A percentile compares a stretch with the other conserved stretches of the same genome.
Evolutionary conservation across 2,113 vertebrate species (phyloP).

Genomic region (Engystomops pustulosus): DNA sequence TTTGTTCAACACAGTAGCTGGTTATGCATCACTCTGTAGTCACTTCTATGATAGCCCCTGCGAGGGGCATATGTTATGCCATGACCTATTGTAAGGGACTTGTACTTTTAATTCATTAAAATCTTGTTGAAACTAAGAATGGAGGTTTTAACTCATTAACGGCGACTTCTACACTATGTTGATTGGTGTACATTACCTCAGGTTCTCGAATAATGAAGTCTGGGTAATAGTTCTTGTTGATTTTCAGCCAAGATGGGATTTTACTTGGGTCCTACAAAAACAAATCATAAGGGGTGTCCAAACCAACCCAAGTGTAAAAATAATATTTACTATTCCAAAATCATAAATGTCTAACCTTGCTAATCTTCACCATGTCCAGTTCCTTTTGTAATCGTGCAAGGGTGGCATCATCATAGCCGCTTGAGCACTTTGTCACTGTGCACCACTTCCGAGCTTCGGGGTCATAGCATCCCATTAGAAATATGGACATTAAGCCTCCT

Average conservation of each 20-base stretch:
- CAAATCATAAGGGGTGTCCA: no score
- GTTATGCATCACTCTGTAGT: no score
- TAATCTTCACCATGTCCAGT: conserved; percentile 96
- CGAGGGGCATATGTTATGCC: no score
- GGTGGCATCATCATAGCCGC: conserved; percentile 93
- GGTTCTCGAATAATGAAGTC: conserved; percentile 95
- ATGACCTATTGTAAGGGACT: no score
- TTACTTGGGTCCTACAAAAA: conserved; percentile 87
- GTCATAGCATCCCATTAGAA: conserved; percentile 97
- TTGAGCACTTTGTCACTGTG: conserved; percentile 95
- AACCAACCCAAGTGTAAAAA: neutral
- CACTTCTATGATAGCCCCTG: no score
- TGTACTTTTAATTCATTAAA: no score
- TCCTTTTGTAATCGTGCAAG: conserved; percentile 91
- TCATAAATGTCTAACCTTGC: conserved; percentile 83
- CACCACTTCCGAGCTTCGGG: conserved; percentile 92
- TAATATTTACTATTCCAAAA: neutral
- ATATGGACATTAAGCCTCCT: conserved; percentile 99
- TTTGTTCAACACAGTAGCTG: no score
- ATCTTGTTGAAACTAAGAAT: no score
- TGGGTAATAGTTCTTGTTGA: conserved; percentile 97
- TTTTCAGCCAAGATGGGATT: conserved; percentile 93
- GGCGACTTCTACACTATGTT: no score
- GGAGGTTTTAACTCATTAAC: no score
- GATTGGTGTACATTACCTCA: conserved; percentile 77